phyloP scores from a whole-genome alignment of 1,140 invertebrate species.

The Drosophila oshimai region DNA sequence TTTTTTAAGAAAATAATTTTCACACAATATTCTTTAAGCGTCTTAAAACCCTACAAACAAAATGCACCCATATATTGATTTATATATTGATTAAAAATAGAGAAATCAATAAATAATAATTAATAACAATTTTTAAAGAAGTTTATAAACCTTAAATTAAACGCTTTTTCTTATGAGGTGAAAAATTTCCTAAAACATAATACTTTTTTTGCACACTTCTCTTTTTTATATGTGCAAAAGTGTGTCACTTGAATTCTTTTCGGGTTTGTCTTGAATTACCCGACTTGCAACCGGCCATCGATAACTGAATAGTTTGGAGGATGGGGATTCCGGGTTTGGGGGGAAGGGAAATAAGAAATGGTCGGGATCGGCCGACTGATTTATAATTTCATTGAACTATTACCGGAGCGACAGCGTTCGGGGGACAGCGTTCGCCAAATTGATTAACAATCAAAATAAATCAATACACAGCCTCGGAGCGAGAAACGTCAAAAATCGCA shows the following conservation, averaged over 20 bases:
- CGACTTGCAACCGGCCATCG: neutral
- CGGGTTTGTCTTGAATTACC: slow-evolving; percentile 45
- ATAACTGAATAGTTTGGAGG: neutral
- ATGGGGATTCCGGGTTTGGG: slow-evolving; percentile 13
- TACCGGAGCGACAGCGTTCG: slow-evolving; percentile 51
- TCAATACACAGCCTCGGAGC: slow-evolving; percentile 72
- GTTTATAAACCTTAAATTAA: too few species aligned
- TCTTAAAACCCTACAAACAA: too few species aligned
- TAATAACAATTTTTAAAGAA: too few species aligned
- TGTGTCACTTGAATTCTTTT: slow-evolving; percentile 73
- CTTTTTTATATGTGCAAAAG: too few species aligned
- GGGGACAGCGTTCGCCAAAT: slow-evolving; percentile 59
- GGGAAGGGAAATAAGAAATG: neutral
- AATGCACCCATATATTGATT: too few species aligned
- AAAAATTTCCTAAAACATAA: too few species aligned
- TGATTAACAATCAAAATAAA: slow-evolving; percentile 80
- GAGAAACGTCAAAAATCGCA: slow-evolving; percentile 76
- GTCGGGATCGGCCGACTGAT: slow-evolving; percentile 45
- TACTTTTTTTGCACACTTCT: too few species aligned
- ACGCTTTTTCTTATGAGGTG: too few species aligned
- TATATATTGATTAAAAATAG: too few species aligned
- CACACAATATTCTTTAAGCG: too few species aligned
- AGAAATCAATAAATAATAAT: too few species aligned
- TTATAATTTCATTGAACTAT: slow-evolving; percentile 80
- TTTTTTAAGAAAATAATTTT: neutral